Evolutionary conservation across 2,113 vertebrate genomes (phyloP), one percentile per base, ranked within the genome.

Genomic region (Tonatia bakeri): DNA sequence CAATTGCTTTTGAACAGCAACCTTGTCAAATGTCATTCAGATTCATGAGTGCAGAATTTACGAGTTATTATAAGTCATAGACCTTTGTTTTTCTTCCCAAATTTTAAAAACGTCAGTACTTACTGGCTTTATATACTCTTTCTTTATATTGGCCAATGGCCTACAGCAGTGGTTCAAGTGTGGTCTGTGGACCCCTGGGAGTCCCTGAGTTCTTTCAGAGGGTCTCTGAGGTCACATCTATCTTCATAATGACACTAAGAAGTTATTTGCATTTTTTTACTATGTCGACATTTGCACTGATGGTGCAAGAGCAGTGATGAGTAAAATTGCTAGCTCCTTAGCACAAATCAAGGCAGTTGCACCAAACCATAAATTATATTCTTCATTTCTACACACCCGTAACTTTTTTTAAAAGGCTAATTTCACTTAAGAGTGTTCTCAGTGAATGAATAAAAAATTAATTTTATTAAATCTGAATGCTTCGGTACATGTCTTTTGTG

Each of bases 171-270:
- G 36, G 40, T 91, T 93, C 54, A 15, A 86, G 26, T 81, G 75
- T 93, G 40, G n/a, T 86, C 17, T 94, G 26, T 40, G 24, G 33
- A 54, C 17, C 26, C 33, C 77, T 80, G 38, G 76, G 65, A 52
- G 28, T 87, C 72, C 36, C 64, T 67, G 33, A 90, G 43, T 79
- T 28, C 65, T 85, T 85, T 70, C 43, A 95, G 56, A 94, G 56
- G 26, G 33, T 83, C 77, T 97, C 94, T 50, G 69, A 54, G 64
- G 77, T 94, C 61, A 84, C n/a, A 70, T 95, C 43, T 90, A 14
- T 89, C 86, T 94, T 94, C 43, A 22, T 90, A 83, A 69, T 89
- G 70, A 82, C 91, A 79, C n/a, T 61, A 61, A 91, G 79, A 91
- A 91, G 14, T 88, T 50, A 89, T 33, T 91, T 91, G 77, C 59